phyloP scores from a whole-genome alignment of 2,113 vertebrate genomes.

The Lepus timidus region DNA sequence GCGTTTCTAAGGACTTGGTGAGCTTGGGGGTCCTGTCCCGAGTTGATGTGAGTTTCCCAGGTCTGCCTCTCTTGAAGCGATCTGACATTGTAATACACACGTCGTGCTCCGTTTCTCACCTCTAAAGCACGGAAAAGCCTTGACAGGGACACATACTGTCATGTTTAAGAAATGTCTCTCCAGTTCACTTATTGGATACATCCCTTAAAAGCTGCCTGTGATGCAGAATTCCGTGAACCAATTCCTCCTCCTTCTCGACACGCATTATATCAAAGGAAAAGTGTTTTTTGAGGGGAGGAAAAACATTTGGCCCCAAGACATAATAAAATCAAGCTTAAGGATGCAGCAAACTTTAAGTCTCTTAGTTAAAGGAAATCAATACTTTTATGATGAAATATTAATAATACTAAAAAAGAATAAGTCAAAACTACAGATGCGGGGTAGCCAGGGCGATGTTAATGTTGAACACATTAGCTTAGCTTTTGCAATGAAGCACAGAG shows the following conservation, averaged over 20 bases:
- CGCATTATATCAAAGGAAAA: slow-evolving; percentile 71
- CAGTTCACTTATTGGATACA: background rate
- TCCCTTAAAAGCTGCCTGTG: slow-evolving; percentile 66
- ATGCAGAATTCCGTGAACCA: slow-evolving; percentile 73
- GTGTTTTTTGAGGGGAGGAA: slow-evolving; percentile 34
- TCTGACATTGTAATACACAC: background rate
- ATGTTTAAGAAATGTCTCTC: background rate
- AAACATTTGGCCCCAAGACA: slow-evolving; percentile 80
- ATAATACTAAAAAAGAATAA: slow-evolving; percentile 78
- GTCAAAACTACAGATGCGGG: slow-evolving; percentile 74
- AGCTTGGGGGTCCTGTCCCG: background rate
- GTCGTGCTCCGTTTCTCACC: background rate
- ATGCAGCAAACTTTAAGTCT: slow-evolving; percentile 83
- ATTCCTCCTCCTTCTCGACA: slow-evolving; percentile 77
- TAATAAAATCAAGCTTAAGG: slow-evolving; percentile 84
- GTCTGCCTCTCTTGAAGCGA: background rate
- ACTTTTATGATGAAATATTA: slow-evolving; percentile 85
- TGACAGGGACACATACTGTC: background rate
- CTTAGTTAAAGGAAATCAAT: slow-evolving; percentile 85
- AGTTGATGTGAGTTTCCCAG: background rate
- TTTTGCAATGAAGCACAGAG: slow-evolving; percentile 4
- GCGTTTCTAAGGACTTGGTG: background rate
- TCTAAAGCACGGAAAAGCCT: background rate
- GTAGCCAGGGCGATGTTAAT: slow-evolving; percentile 53
- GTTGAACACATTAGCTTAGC: background rate